A percentile compares a stretch with the other conserved stretches of the same genome.
Conservation (phyloP, 2,888 invertebrate genomes). For the Muschampia plurimacula region DNA sequence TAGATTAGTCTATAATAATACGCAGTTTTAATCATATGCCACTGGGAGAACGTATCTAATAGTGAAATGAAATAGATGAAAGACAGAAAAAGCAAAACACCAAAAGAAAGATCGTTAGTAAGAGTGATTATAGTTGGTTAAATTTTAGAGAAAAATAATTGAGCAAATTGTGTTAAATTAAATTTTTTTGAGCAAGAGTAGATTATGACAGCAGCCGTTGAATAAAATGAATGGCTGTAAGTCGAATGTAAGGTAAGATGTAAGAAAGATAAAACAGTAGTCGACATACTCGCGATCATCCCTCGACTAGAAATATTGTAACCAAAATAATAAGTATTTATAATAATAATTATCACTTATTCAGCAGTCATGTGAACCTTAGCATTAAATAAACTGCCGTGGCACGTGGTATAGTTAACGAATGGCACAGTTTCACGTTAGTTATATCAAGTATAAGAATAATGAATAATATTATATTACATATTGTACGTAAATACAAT, state of each 20-base stretch:
- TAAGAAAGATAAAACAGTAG: conserved; percentile 63
- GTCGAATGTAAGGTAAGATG: conserved; percentile 55
- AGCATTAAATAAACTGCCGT: conserved; percentile 78
- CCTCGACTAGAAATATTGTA: conserved; percentile 82
- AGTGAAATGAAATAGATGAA: conserved; percentile 56
- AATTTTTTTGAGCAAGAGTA: conserved; percentile 80
- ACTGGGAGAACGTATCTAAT: conserved; percentile 62
- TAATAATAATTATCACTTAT: conserved; percentile 77
- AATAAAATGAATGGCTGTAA: conserved; percentile 57
- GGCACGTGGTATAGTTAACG: conserved; percentile 83
- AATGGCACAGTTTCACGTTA: conserved; percentile 86
- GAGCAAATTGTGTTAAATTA: conserved; percentile 83
- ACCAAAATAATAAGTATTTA: conserved; percentile 62
- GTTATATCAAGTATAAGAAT: conserved; percentile 79
- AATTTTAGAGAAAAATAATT: conserved; percentile 62
- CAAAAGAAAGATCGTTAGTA: conserved; percentile 41
- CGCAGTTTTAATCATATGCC: conserved; percentile 76
- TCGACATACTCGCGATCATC: conserved; percentile 72
- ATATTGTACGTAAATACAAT: conserved; percentile 54
- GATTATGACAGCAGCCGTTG: conserved; percentile 73
- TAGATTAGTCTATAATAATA: conserved; percentile 81
- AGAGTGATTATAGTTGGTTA: conserved; percentile 24
- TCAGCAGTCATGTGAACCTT: conserved; percentile 82
- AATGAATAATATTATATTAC: conserved; percentile 66
- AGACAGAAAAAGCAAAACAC: conserved; percentile 43